Evolutionary conservation across 2,888 invertebrate genomes (phyloP), one percentile per base, ranked within the genome.

Genomic region (Tenthredo livida): DNA sequence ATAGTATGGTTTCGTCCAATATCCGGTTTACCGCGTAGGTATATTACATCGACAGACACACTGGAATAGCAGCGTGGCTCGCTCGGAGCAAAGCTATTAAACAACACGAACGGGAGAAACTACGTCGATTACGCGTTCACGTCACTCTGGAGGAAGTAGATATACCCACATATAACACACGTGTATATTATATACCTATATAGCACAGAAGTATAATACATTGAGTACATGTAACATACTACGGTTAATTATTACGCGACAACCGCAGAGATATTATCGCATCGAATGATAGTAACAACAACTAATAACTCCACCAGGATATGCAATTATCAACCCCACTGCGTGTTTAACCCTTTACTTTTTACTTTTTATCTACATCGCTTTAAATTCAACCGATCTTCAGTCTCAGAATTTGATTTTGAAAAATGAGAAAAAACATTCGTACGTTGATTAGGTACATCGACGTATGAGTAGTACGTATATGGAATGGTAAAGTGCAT

Each of bases 1-100:
- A 61, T 21, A 61, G 25, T 12, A 37, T 70, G n/a, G 70, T 47
- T 75, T 47, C 43, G 47, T 75, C 47, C 75, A 75, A 75, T 75
- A 75, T 47, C 75, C 75, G 43, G 75, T 75, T 75, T 10, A 47
- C 43, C 61, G 61, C 25, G 25, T 25, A 33, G 33, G 4, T 33
- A 33, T 33, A 54, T 54, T 54, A 54, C 47, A 47, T 47, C 3
- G 47, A 47, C 25, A 17, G 67, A 67, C 67, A 67, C 67, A 67
- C 7, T 67, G 33, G 47, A 70, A 33, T 1, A 70, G 54, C 54
- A 61, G 61, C 21, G 61, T 61, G 61, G 21, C 10, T 25, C 21
- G 25, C 61, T 61, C 25, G 21, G 25, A 61, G 54, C 54, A 61
- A 61, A 25, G 21, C 25, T 61, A 25, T 61, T 25, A 25, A 61